A percentile compares a stretch with the other conserved stretches of the same genome.
These are phyloP conservation scores for Myiothlypis coronata DNA, from an alignment of 2,797 vertebrate species.

Conservation along the genomic window DNA sequence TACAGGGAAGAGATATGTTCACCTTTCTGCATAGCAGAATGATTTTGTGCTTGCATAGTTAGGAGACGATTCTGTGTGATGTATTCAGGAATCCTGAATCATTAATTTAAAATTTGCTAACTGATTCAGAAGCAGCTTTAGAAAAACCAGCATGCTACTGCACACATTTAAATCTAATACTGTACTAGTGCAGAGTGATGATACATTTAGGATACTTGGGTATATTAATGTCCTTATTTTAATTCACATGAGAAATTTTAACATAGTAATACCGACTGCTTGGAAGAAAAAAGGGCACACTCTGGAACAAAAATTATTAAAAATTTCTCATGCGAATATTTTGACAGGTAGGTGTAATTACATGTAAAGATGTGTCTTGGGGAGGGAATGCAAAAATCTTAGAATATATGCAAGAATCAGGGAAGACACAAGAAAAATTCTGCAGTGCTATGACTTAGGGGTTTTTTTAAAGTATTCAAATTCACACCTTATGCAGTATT, in stretches of 20 bases:
- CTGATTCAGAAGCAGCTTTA: background rate
- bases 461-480: background rate
- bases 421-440: background rate
- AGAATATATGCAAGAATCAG: background rate
- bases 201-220: rapidly evolving
- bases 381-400: background rate
- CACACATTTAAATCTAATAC: background rate
- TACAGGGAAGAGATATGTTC: background rate
- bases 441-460: background rate
- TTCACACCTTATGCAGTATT: background rate
- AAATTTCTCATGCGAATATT: background rate
- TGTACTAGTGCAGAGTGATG: background rate
- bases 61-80: background rate
- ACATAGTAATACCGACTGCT: background rate
- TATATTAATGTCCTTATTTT: background rate
- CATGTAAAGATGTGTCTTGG: background rate
- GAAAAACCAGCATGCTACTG: background rate
- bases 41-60: background rate
- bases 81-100: background rate
- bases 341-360: background rate
- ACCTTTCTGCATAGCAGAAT: background rate
- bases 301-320: background rate
- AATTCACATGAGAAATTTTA: background rate
- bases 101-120: background rate
- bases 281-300: background rate